phyloP scores from a whole-genome alignment of 2,797 vertebrate genomes.

The Nannoperca australis region DNA sequence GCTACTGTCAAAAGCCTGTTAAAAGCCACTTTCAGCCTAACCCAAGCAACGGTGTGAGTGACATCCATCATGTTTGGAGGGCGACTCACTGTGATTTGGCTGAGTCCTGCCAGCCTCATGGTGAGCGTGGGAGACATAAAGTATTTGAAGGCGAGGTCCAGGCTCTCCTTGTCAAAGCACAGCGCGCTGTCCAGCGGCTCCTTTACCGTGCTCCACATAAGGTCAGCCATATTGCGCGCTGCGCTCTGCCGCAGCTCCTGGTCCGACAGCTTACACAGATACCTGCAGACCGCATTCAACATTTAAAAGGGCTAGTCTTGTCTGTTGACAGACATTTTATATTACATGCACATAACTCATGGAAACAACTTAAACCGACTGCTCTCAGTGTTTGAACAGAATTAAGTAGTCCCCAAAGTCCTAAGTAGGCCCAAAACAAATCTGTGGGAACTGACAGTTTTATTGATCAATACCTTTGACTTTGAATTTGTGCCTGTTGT shows the following conservation, averaged over 20 bases:
- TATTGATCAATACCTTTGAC: neutral
- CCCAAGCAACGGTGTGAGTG: neutral
- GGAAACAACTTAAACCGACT: rapidly evolving
- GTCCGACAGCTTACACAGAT: slow-evolving; percentile 98
- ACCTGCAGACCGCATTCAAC: slow-evolving; percentile 80
- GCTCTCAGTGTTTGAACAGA: neutral
- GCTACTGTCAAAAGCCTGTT: neutral
- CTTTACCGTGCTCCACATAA: slow-evolving; percentile 99
- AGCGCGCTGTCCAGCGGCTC: slow-evolving; percentile 97
- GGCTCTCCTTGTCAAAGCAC: slow-evolving; percentile 98
- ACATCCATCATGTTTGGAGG: neutral
- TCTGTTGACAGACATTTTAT: neutral
- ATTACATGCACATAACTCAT: neutral
- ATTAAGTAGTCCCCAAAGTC: too few relatives aligned
- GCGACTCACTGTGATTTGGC: slow-evolving; percentile 96
- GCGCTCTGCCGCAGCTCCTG: slow-evolving; percentile 98
- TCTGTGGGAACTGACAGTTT: neutral
- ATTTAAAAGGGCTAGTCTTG: neutral
- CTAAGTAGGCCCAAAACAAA: too few relatives aligned
- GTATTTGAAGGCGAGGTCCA: slow-evolving; percentile 99
- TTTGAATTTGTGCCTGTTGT: neutral
- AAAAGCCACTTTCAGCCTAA: neutral
- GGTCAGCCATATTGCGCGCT: slow-evolving; percentile 98
- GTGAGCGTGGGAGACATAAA: slow-evolving; percentile 99
- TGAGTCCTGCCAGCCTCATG: slow-evolving; percentile 98